phyloP scores from a whole-genome alignment of 1,140 invertebrate genomes.

The Bemisia tabaci region DNA sequence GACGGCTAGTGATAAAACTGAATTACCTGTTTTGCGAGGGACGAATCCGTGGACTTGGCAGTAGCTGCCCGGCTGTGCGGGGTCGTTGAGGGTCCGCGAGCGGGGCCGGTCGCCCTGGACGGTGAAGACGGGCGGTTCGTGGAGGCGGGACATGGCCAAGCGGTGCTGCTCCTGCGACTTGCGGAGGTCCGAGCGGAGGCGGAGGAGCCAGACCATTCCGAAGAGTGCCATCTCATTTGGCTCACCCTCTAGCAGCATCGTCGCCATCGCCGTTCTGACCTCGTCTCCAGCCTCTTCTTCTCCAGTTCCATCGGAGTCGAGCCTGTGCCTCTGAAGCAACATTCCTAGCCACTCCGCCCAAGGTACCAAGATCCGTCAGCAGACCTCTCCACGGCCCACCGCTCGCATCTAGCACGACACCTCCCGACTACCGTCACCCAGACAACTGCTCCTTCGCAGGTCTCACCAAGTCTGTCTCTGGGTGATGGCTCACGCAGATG shows the following conservation, averaged over 20 bases:
- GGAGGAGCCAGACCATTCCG: conserved; percentile 67
- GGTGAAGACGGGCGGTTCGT: neutral
- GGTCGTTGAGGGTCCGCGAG: conserved; percentile 18
- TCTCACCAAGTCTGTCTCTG: too few relatives aligned
- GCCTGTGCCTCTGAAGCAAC: conserved; percentile 16
- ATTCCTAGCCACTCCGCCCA: conserved; percentile 2
- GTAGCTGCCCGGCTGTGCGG: conserved; percentile 33
- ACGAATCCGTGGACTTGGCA: conserved; percentile 45
- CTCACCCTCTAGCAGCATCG: conserved; percentile 26
- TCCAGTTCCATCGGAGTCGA: conserved; percentile 21
- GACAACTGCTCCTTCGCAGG: too few relatives aligned
- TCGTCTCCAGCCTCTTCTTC: neutral
- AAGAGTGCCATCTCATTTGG: conserved; percentile 53
- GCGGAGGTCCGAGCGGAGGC: conserved; percentile 57
- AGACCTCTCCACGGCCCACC: neutral
- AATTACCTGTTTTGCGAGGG: conserved; percentile 41
- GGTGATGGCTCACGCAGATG: too few relatives aligned
- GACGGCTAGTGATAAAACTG: too few relatives aligned
- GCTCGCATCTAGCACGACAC: too few relatives aligned
- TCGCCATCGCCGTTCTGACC: conserved; percentile 26
- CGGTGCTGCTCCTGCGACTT: conserved; percentile 50
- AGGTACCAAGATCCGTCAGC: neutral
- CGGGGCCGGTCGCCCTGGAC: neutral
- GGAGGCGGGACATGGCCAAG: conserved; percentile 6
- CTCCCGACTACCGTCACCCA: too few relatives aligned